These are phyloP conservation scores for Phocides pigmalion DNA, from an alignment of 1,140 invertebrate genomes.

Conservation along the genomic window DNA sequence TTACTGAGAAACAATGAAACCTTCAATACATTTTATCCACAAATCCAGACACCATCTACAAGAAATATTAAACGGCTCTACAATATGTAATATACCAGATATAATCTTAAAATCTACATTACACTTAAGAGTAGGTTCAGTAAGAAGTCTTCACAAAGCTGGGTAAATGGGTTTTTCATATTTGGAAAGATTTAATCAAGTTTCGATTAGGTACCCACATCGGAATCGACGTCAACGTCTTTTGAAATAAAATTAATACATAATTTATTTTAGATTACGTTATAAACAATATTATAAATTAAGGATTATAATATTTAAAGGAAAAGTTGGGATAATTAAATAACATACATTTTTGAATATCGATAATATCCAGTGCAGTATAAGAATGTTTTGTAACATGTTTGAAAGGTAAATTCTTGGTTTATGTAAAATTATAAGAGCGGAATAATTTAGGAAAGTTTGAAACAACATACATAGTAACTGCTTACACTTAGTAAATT, in stretches of 20 bases:
- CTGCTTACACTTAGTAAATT: too few species aligned
- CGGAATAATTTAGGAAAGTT: conserved; percentile 5
- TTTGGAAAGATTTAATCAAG: neutral
- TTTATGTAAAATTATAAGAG: neutral
- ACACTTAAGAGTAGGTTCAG: conserved; percentile 19
- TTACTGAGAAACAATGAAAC: conserved; percentile 14
- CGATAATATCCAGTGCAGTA: too few species aligned
- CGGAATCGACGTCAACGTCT: too few species aligned
- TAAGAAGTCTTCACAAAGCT: conserved; percentile 14
- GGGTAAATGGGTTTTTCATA: neutral
- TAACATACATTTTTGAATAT: too few species aligned
- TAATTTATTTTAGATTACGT: neutral
- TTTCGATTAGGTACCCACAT: too few species aligned
- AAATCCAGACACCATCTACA: conserved; percentile 14
- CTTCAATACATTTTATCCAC: neutral
- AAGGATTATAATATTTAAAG: too few species aligned
- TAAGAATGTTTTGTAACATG: too few species aligned
- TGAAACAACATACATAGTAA: too few species aligned
- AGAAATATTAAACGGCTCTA: conserved; percentile 9
- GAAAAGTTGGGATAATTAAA: too few species aligned
- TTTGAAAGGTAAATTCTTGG: too few species aligned
- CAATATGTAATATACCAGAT: conserved; percentile 1
- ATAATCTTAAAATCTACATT: conserved; percentile 20
- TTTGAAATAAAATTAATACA: too few species aligned
- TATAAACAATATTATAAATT: too few species aligned